Base-by-base conservation (phyloP, 2,113 vertebrate species). In the Manacus vitellinus region DNA sequence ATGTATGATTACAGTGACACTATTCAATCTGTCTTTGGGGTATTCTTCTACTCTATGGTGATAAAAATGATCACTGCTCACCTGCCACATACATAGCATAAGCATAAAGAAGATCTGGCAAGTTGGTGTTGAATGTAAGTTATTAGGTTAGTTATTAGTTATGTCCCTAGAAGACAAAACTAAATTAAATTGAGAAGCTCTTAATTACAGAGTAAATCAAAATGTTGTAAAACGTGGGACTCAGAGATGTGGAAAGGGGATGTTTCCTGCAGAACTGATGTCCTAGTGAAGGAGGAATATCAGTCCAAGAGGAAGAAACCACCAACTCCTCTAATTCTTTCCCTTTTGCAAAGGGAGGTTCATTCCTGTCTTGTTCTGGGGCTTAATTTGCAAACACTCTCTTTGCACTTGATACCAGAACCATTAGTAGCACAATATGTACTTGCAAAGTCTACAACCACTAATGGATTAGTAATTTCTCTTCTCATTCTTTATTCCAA, bases 51-150 rank as follows among this genome's bases (percentile, higher is more conserved):
- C 23, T 72, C 28, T 41, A 5, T 1, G 9, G 37, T 54, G 56
- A 86, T 67, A 95, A 90, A 96, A 86, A 68, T 39, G 14, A 92
- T 81, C 72, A 62, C 66, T 59, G 83, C 85, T 77, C 54, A 92
- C 58, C 68, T 88, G 88, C n/a, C 1, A 2, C 55, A 82, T 9
- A 58, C 10, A 54, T 20, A 51, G 18, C 6, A 4, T 4, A 66
- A 80, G 31, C 6, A 11, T 21, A 77, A 80, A 43, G n/a, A 70
- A 77, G 41, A 63, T 12, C 41, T 52, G 46, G 31, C 14, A 84
- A 78, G 15, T 37, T 65, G 44, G 20, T 37, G 47, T 35, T 3
- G 14, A 88, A 65, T 31, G 3, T 3, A 84, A 85, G 7, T 55
- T 70, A 63, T 25, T 14, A 51, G 49, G 49, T 51, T 51, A 51